Conservation (phyloP, 2,113 vertebrate genomes). For the Octodon degus region DNA sequence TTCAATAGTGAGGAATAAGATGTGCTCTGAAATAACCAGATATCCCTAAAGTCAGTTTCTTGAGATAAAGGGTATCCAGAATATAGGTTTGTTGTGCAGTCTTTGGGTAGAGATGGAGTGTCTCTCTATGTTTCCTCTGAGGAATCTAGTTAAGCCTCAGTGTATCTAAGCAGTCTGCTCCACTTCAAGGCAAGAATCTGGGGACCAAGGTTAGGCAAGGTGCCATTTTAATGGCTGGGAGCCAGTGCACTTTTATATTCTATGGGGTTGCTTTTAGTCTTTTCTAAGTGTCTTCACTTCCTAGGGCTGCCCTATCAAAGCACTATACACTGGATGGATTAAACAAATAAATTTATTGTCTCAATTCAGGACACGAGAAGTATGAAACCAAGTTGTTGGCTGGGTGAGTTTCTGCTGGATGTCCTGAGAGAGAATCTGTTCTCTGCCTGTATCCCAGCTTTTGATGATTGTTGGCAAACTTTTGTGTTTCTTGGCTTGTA, state of each 20-base stretch:
- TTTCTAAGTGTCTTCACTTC: background rate
- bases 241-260: background rate
- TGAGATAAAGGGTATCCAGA: background rate
- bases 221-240: background rate
- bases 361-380: background rate
- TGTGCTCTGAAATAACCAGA: conserved; percentile 14
- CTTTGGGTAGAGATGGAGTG: background rate
- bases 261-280: background rate
- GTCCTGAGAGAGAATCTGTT: background rate
- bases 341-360: background rate
- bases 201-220: background rate
- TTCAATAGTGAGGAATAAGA: background rate
- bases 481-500: background rate
- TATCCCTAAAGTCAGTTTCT: background rate
- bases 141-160: background rate
- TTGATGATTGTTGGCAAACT: background rate
- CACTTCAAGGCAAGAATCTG: background rate
- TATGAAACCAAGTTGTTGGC: conserved; percentile 7
- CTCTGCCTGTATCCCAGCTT: background rate
- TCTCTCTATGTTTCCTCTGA: background rate
- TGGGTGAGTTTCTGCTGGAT: background rate
- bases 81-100: background rate
- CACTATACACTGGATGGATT: background rate
- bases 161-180: background rate
- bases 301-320: background rate